These are phyloP conservation scores for Conger conger DNA, from an alignment of 2,113 vertebrate species.

Conservation along the genomic window DNA sequence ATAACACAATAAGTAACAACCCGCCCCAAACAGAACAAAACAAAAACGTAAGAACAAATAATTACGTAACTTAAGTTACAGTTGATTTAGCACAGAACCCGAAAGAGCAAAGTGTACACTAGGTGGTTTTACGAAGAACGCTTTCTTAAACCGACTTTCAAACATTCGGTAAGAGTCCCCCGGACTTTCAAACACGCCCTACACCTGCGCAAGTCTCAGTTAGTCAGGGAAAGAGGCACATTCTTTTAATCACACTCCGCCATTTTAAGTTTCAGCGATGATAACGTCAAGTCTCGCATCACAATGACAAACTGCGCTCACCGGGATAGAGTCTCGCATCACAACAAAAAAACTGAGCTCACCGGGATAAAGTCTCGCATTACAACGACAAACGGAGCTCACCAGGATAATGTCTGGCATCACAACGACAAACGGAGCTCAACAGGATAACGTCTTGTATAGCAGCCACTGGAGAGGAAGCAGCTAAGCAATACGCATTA, in stretches of 20 bases:
- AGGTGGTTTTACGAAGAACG: conserved; percentile 12
- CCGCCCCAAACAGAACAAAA: not conserved
- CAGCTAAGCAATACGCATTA: not conserved
- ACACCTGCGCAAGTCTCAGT: conserved; percentile 17
- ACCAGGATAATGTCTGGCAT: not conserved
- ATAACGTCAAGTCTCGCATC: not conserved
- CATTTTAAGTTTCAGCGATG: not conserved
- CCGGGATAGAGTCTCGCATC: no score
- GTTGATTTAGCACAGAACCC: conserved; percentile 25
- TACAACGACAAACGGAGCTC: no score
- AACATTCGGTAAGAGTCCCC: conserved; percentile 23
- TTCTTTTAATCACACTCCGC: conserved; percentile 19
- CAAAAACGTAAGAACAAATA: conserved; percentile 34
- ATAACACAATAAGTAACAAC: conserved; percentile 29
- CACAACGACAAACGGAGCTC: not conserved
- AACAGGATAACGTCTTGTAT: not conserved
- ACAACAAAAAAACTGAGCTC: no score
- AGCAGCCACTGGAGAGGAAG: not conserved
- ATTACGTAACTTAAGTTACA: conserved; percentile 20
- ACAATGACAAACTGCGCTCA: conserved; percentile 2
- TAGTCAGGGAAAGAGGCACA: conserved; percentile 54
- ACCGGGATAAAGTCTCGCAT: no score
- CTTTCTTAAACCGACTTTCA: conserved; percentile 8
- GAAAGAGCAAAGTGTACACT: conserved; percentile 12
- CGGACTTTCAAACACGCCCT: conserved; percentile 18